phyloP scores from a whole-genome alignment of 64 coral and sea anemone species.

The Montipora efflorescens region DNA sequence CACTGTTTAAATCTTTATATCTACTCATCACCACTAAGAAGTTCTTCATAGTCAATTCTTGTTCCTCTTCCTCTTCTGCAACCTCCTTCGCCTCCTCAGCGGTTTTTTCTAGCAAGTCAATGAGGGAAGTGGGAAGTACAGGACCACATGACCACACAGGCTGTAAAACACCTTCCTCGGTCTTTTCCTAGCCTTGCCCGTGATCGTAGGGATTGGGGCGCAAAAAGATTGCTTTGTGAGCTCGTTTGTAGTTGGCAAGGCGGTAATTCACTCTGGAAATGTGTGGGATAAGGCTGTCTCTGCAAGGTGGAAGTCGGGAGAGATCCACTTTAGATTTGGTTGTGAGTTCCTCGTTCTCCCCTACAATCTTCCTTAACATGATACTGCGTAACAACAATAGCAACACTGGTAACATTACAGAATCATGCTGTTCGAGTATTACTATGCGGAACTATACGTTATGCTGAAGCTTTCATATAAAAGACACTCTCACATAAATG shows the following conservation, averaged over 20 bases:
- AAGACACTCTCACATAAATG: neutral
- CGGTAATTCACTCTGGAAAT: constrained; percentile 64
- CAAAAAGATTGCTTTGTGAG: constrained; percentile 33
- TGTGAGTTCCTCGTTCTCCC: constrained; percentile 35
- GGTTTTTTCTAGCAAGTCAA: constrained; percentile 26
- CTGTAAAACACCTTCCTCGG: constrained; percentile 44
- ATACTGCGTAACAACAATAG: constrained; percentile 34
- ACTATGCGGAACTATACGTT: too few species aligned
- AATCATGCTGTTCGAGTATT: neutral
- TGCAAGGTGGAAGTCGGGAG: constrained; percentile 59
- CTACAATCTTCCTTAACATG: constrained; percentile 70
- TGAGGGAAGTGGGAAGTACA: constrained; percentile 27
- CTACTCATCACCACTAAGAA: constrained; percentile 40
- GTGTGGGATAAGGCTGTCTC: constrained; percentile 47
- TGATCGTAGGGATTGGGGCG: constrained; percentile 39
- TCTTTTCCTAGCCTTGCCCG: constrained; percentile 36
- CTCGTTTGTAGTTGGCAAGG: constrained; percentile 51
- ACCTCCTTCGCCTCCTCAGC: neutral
- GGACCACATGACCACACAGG: constrained; percentile 47
- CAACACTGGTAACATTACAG: neutral
- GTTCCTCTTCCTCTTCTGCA: constrained; percentile 26
- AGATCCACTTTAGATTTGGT: constrained; percentile 60
- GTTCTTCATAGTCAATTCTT: constrained; percentile 35
- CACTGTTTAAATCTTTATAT: neutral
- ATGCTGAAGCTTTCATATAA: too few species aligned